Evolutionary conservation across 2,888 invertebrate species (phyloP).

Genomic region (Hecatera dysodea): DNA sequence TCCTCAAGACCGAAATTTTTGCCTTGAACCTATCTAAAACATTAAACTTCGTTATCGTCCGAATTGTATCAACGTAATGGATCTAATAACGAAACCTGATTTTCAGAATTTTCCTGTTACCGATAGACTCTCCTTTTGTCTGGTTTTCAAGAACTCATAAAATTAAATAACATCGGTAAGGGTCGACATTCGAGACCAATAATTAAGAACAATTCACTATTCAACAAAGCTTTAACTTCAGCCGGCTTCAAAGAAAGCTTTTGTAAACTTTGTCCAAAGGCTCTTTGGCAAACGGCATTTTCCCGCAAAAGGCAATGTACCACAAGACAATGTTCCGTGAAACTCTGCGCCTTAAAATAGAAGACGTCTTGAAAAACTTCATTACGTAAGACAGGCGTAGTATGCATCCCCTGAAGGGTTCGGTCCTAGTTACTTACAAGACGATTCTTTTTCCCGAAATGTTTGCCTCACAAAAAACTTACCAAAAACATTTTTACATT

Average conservation of each 20-base stretch:
- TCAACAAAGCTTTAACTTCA: constrained; percentile 20
- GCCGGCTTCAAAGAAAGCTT: constrained; percentile 18
- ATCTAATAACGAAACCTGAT: constrained; percentile 31
- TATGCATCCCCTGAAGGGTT: constrained; percentile 7
- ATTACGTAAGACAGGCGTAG: constrained; percentile 35
- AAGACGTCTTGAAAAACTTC: constrained; percentile 27
- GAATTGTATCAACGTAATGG: constrained; percentile 37
- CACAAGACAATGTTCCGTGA: constrained; percentile 46
- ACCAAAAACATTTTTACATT: constrained; percentile 1
- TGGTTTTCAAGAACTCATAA: constrained; percentile 7
- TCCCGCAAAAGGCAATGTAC: constrained; percentile 31
- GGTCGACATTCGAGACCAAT: constrained; percentile 29
- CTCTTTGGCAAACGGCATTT: constrained; percentile 17
- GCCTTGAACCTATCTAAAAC: background rate
- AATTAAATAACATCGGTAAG: constrained; percentile 21
- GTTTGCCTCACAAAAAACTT: background rate
- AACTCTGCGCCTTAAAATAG: constrained; percentile 41
- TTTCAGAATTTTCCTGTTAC: constrained; percentile 24
- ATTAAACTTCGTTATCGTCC: constrained; percentile 8
- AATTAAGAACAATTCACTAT: constrained; percentile 29
- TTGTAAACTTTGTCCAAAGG: constrained; percentile 34
- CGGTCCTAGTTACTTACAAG: constrained; percentile 12
- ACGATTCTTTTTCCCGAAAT: background rate
- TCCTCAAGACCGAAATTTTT: background rate
- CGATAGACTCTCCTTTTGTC: background rate